Evolutionary conservation across 2,113 vertebrate genomes (phyloP).

Genomic region (Aegotheles bennettii): DNA sequence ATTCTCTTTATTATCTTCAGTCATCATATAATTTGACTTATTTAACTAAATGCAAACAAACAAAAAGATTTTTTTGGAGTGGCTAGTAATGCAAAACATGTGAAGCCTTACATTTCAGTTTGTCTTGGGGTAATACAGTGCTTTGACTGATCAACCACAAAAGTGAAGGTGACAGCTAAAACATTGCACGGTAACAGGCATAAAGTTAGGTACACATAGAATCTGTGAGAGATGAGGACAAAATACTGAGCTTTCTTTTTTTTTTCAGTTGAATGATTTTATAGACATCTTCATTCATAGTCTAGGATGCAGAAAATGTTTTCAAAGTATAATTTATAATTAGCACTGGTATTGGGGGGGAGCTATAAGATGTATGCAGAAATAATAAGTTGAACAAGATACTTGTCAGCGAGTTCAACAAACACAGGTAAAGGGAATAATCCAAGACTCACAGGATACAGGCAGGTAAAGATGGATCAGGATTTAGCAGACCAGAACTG

Average conservation of each 20-base stretch:
- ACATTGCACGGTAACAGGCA: not conserved
- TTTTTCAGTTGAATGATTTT: not conserved
- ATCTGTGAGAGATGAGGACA: not conserved
- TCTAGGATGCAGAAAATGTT: not conserved
- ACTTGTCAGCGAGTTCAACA: not conserved
- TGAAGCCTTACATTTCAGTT: not conserved
- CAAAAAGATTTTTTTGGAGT: not conserved
- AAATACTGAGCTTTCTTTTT: not conserved
- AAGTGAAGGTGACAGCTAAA: not conserved
- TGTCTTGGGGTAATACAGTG: not conserved
- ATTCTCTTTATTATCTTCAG: slow-evolving; percentile 92
- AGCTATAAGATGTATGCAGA: not conserved
- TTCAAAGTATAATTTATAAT: not conserved
- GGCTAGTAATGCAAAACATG: not conserved
- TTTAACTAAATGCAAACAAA: slow-evolving; percentile 74
- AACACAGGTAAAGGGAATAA: not conserved
- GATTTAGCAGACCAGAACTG: not conserved
- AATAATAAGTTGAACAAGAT: not conserved
- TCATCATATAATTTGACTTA: slow-evolving; percentile 83
- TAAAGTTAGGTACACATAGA: not conserved
- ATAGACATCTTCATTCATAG: not conserved
- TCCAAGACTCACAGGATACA: not conserved
- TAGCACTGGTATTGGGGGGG: not conserved
- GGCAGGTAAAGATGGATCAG: not conserved
- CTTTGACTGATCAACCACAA: not conserved